Evolutionary conservation across 2,113 vertebrate species (phyloP), one percentile per base, ranked within the genome.

Genomic region (Stigmatopora nigra): DNA sequence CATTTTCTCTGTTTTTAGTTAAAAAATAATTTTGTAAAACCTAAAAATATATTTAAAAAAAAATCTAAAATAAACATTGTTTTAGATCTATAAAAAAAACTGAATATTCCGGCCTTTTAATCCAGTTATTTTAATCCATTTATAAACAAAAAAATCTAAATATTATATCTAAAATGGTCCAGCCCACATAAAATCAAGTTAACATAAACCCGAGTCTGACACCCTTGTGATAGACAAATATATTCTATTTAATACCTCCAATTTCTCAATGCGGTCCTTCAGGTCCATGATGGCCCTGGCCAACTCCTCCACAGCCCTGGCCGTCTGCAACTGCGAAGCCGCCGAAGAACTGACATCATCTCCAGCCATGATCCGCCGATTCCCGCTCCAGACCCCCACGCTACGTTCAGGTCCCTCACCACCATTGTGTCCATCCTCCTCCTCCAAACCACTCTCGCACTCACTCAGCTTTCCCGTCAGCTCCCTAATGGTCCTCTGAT

Each of bases 201-300:
- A 3, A 31, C 25, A 3, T 31, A 2, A 31, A 31, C 25, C 25
- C 25, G 25, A 31, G 25, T 31, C 25, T 31, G 25, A 31, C 25
- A 31, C 25, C 25, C 25, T 31, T 31, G 25, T 31, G 25, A 31
- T 31, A 31, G 25, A 31, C 25, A 3, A 31, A 31, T 31, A 3
- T 31, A 3, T 31, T 31, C 25, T 3, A 1, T 31, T 31, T 3
- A 31, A 31, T 88, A 96, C 95, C 95, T 98, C 95, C 17, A 97
- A 89, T 72, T 95, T 94, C 83, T 96, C 95, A 55, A 98, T 94
- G 79, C 95, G 92, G 85, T 97, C 94, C 77, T 96, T 94, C 62
- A 98, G 92, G 55, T 94, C 90, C 71, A 94, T 91, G 61, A 97
- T 94, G 17, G 95, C 94, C 72, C 92, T 88, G 78, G 97, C 95